A percentile compares a stretch with the other conserved stretches of the same genome.
Evolutionary conservation across 1,140 invertebrate species (phyloP).

Genomic region (Penaeus chinensis): DNA sequence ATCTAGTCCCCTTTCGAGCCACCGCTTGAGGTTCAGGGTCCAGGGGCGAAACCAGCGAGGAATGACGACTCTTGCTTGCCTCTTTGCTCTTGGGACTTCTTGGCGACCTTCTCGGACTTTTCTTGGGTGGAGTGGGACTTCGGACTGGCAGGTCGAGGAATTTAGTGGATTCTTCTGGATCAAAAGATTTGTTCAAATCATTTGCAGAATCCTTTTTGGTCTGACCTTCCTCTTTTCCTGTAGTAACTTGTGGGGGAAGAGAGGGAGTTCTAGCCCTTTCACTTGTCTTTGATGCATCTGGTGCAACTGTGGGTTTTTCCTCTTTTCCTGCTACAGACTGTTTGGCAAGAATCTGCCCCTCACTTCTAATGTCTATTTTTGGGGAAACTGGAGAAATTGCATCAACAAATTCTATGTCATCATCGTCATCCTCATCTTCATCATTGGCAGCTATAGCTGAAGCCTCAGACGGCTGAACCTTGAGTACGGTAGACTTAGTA

Average conservation of each 20-base stretch:
- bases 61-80: conserved; percentile 2
- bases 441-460: conserved; percentile 6
- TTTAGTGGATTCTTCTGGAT: conserved; percentile 14
- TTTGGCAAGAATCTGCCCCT: neutral
- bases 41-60: conserved; percentile 17
- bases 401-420: conserved; percentile 48
- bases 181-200: conserved; percentile 3
- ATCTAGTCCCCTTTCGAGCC: conserved; percentile 14
- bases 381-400: conserved; percentile 27
- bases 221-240: neutral
- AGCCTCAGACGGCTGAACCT: neutral
- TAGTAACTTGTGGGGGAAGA: too few relatives aligned
- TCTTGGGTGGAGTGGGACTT: conserved; percentile 51
- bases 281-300: neutral
- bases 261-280: neutral
- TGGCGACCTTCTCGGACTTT: conserved; percentile 29
- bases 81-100: conserved; percentile 34
- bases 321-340: too few relatives aligned
- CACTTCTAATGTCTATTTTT: neutral
- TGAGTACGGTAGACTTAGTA: neutral
- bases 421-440: conserved; percentile 33
- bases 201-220: neutral
- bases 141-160: conserved; percentile 32
- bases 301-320: neutral
- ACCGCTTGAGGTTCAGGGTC: conserved; percentile 1